Conservation (phyloP, 2,888 invertebrate species). For the Nesidiocoris tenuis region DNA sequence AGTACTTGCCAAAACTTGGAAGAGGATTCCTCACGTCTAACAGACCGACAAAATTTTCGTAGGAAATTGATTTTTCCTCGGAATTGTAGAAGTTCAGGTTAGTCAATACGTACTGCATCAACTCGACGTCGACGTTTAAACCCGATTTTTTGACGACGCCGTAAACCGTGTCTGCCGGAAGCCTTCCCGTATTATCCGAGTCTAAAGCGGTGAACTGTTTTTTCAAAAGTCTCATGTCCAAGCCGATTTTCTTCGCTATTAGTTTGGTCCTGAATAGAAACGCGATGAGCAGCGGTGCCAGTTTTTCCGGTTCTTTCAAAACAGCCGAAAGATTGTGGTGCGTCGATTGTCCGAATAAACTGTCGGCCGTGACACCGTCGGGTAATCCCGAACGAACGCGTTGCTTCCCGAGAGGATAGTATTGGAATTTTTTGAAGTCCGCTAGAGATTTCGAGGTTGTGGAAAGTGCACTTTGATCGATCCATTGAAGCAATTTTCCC, state of each 20-base stretch:
- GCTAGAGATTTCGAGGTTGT: conserved; percentile 31
- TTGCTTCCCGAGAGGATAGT: conserved; percentile 27
- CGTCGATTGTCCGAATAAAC: conserved; percentile 14
- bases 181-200: neutral
- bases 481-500: conserved; percentile 26
- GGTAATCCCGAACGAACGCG: conserved; percentile 12
- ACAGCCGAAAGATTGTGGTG: neutral
- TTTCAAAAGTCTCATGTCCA: neutral
- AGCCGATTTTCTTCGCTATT: neutral
- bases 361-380: conserved; percentile 5
- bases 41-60: conserved; percentile 34
- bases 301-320: conserved; percentile 13
- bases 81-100: conserved; percentile 1
- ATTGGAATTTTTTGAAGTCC: conserved; percentile 25
- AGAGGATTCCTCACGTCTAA: conserved; percentile 30
- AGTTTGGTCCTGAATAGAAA: conserved; percentile 8
- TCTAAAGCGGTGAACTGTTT: neutral
- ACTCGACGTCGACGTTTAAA: conserved; percentile 13
- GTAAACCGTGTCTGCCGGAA: conserved; percentile 29
- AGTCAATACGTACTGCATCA: conserved; percentile 25
- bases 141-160: conserved; percentile 10
- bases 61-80: conserved; percentile 20
- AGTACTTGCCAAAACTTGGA: conserved; percentile 38
- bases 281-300: conserved; percentile 17
- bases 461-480: conserved; percentile 33